Evolutionary conservation across 2,888 invertebrate species (phyloP).

Genomic region (Labia minor): DNA sequence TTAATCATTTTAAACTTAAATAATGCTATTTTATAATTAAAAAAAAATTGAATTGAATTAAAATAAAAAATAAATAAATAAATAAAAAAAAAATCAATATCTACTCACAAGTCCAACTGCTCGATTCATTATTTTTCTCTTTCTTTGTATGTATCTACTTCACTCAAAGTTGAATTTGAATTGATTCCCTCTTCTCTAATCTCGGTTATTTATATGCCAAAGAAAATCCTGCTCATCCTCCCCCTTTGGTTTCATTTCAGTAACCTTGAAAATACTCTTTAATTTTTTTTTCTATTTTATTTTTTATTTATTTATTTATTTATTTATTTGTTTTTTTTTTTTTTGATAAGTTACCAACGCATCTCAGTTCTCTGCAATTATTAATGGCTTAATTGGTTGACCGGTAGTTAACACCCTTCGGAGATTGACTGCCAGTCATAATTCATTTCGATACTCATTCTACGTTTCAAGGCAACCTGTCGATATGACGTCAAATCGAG

Average conservation of each 20-base stretch:
- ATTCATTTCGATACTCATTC: slow-evolving; percentile 1
- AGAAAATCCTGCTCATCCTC: not conserved
- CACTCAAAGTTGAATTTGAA: too few species aligned
- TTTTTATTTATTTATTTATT: not conserved
- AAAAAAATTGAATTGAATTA: too few species aligned
- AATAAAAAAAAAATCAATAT: too few species aligned
- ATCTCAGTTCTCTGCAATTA: not conserved
- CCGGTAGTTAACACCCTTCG: not conserved
- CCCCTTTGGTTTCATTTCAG: not conserved
- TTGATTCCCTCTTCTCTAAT: not conserved
- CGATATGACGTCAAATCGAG: not conserved
- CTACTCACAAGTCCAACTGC: too few species aligned
- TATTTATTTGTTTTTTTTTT: too few species aligned
- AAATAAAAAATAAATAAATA: too few species aligned
- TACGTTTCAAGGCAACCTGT: not conserved
- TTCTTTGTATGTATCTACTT: too few species aligned
- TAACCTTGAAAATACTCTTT: not conserved
- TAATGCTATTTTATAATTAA: too few species aligned
- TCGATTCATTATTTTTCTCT: too few species aligned
- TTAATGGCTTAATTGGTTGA: slow-evolving; percentile 1
- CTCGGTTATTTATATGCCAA: not conserved
- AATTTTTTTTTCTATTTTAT: not conserved
- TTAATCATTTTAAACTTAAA: too few species aligned
- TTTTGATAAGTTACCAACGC: too few species aligned
- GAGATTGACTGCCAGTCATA: not conserved